Evolutionary conservation across 2,888 invertebrate species (phyloP), one percentile per base, ranked within the genome.

Genomic region (Acanthosepion lycidas): DNA sequence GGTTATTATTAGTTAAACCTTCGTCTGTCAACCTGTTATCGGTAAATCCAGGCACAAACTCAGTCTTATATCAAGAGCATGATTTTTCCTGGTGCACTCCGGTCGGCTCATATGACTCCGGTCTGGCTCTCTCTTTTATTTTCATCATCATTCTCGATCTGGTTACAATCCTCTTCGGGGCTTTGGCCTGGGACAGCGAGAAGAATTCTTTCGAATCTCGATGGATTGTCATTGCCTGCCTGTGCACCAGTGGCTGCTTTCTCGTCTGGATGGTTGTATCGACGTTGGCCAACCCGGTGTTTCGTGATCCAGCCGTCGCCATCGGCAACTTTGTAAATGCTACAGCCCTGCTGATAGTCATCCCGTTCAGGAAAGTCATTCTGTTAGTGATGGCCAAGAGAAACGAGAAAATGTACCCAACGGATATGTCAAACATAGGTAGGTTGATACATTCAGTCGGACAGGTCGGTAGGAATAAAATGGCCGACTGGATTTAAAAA

Each of bases 131-230:
- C 49, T 97, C 97, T 8, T 97, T 97, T 95, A 96, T 97, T 49
- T 97, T 97, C 95, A 97, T 97, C 94, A 97, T 97, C 96, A 96
- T 97, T 94, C 96, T 97, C n/a, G 96, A 97, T 59, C 94, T 97
- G 6, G 96, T 97, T 20, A 97, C 97, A 0, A 96, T 97, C 20
- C 96, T 97, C 42, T 97, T 97, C 95, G 96, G 97, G 3, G 96
- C 97, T 12, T 95, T 97, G 55, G 97, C 97, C 6, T 97, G 97
- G 97, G 97, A 97, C 95, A 97, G 96, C 92, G 97, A 97, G 93
- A 97, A 97, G 95, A 97, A 97, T 95, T 97, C 97, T 95, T 96
- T 96, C 51, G 97, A 97, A 95, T 97, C 97, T 0, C 96, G 97
- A 55, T 97, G 97, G 97, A 97, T 97, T 48, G 95, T 96, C 91